A percentile compares a stretch with the other conserved stretches of the same genome.
Evolutionary conservation across 2,797 vertebrate species (phyloP).

Genomic region (Malacoraja senta): DNA sequence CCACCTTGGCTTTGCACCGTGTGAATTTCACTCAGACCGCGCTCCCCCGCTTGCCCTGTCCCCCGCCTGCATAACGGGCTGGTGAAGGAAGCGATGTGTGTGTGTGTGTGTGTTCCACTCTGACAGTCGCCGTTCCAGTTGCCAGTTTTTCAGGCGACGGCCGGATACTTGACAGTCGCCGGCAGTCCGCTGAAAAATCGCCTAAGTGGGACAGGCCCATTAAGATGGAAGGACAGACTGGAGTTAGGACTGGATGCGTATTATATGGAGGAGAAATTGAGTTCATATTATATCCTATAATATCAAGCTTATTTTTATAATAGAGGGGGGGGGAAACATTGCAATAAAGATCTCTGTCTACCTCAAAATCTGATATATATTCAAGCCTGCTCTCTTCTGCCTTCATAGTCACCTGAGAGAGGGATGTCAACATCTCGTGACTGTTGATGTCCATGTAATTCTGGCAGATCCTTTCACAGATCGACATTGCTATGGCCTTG

Average conservation of each 20-base stretch:
- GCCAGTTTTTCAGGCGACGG: no score
- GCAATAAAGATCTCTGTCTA: not conserved
- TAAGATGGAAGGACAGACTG: not conserved
- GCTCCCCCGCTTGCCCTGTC: no score
- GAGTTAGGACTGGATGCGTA: not conserved
- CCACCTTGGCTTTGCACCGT: no score
- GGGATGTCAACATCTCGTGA: not conserved
- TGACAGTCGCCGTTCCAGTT: no score
- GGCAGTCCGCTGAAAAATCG: no score
- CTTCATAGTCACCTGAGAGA: not conserved
- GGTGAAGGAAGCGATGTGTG: no score
- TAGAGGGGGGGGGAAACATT: not conserved
- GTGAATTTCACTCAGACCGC: no score
- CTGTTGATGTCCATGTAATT: not conserved
- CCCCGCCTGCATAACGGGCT: no score
- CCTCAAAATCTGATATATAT: not conserved
- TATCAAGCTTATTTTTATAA: not conserved
- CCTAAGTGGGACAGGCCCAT: no score
- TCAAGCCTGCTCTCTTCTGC: not conserved
- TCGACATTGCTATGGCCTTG: not conserved
- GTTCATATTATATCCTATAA: not conserved
- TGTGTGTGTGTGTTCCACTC: no score
- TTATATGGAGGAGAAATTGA: no score
- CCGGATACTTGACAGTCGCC: no score
- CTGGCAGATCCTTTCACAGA: not conserved